These are phyloP conservation scores for Chrosomus eos DNA, from an alignment of 2,797 vertebrate genomes.

Conservation along the genomic window DNA sequence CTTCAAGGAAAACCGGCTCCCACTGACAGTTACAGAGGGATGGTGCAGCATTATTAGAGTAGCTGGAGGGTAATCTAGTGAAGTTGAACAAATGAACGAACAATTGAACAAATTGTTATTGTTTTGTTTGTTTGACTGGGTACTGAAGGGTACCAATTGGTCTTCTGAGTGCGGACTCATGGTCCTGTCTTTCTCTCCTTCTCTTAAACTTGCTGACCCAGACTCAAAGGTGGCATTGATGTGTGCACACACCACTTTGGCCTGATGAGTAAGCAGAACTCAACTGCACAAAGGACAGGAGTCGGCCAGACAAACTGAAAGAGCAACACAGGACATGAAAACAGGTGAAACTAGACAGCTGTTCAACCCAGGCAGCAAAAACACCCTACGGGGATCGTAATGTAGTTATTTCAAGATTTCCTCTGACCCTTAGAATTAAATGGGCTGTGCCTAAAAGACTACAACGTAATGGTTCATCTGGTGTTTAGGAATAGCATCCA, in stretches of 20 bases:
- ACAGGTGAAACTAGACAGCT: slow-evolving; percentile 14
- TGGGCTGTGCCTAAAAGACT: neutral
- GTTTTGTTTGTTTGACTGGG: neutral
- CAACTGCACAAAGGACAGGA: neutral
- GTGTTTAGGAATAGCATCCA: neutral
- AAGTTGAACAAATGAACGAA: neutral
- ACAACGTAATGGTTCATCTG: neutral
- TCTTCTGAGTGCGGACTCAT: neutral
- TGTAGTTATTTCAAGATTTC: neutral
- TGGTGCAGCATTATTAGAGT: neutral
- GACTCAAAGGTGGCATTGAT: slow-evolving; percentile 47
- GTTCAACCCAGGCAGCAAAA: slow-evolving; percentile 3
- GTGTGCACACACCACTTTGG: slow-evolving; percentile 29
- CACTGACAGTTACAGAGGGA: neutral
- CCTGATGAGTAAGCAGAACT: slow-evolving; percentile 60
- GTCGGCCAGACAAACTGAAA: slow-evolving; percentile 29
- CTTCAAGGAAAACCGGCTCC: neutral
- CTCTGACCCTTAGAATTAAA: neutral
- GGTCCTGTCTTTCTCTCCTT: neutral
- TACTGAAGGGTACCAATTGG: neutral
- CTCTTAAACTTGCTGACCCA: slow-evolving; percentile 39
- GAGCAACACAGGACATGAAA: slow-evolving; percentile 1
- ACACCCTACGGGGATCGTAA: neutral
- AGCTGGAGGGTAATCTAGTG: neutral
- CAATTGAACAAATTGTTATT: neutral